Evolutionary conservation across 2,888 invertebrate species (phyloP), one percentile per base, ranked within the genome.

Genomic region (Gastrophysa polygoni): DNA sequence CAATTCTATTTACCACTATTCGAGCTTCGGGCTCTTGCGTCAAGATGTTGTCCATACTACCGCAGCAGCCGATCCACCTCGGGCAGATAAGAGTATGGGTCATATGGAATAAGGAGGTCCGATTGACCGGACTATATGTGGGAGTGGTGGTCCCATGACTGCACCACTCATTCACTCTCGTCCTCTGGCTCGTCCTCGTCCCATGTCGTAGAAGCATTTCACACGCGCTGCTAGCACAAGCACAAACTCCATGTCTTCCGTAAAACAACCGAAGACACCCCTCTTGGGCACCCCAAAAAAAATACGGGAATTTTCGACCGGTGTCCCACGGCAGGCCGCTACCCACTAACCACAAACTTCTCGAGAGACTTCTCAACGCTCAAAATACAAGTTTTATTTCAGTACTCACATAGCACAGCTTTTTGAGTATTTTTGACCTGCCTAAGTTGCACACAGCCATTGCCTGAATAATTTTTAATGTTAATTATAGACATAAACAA

Each of bases 401-500:
- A 82, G 82, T 82, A 81, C 82, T 77, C 77, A 77, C 78, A 79
- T 78, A 81, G 80, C 81, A 81, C 79, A 78, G 81, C 82, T 82
- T 82, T 82, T 82, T 81, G 81, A 80, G 82, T 83, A 83, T 83
- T 83, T 83, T 82, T 81, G 83, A 83, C 81, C 82, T 81, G 80
- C 80, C 82, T 80, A 82, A 82, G 81, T 82, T 78, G 78, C 80
- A 79, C 77, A 77, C 78, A 78, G 78, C 38, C 77, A 78, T 78
- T 80, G 79, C 80, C 79, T 78, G 79, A 80, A 81, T 79, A 80
- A 81, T 79, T 81, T 81, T 81, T 81, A 82, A 81, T 81, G 82
- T 82, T 83, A 82, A 83, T 82, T 82, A 82, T 82, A 83, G 82
- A 82, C 82, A 82, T 83, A 82, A 83, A 83, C 82, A 82, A 81